Percentiles rank a stretch among this genome's conserved stretches.
Conservation (phyloP, 35 echinoderm and acorn worm species). For the Chiridota heheva region DNA sequence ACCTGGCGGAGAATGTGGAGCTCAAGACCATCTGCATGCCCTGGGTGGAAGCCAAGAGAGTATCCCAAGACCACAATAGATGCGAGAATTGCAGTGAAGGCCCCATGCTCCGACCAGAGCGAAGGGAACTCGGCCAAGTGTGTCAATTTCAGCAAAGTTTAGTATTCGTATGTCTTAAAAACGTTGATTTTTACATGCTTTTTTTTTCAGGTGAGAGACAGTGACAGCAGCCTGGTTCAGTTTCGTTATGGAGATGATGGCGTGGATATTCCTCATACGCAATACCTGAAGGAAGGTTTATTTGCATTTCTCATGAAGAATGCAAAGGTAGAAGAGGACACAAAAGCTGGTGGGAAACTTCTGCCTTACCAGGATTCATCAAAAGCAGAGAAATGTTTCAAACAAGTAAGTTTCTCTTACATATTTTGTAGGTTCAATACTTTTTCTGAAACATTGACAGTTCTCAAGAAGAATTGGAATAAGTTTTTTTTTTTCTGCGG, state of each 20-base stretch:
- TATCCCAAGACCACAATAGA: too few relatives aligned
- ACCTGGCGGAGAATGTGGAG: too few relatives aligned
- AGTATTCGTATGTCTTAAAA: neutral
- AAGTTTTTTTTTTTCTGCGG: too few relatives aligned
- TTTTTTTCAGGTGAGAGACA: slow-evolving; percentile 68
- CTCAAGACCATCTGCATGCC: too few relatives aligned
- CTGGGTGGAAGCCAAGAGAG: too few relatives aligned
- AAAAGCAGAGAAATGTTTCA: slow-evolving; percentile 65
- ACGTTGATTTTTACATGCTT: neutral
- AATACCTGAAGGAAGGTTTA: slow-evolving; percentile 66
- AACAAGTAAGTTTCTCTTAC: slow-evolving; percentile 46
- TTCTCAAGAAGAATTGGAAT: too few relatives aligned
- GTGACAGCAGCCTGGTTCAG: slow-evolving; percentile 86
- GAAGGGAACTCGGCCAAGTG: too few relatives aligned
- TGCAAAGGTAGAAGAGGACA: slow-evolving; percentile 4
- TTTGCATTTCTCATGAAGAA: slow-evolving; percentile 83
- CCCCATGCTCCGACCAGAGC: too few relatives aligned
- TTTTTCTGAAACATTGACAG: too few relatives aligned
- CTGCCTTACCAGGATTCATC: slow-evolving; percentile 24
- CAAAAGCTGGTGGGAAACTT: neutral
- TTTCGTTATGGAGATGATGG: slow-evolving; percentile 93
- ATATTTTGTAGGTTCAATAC: neutral
- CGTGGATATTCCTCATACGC: slow-evolving; percentile 85
- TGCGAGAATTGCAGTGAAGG: too few relatives aligned
- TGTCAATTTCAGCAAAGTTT: too few relatives aligned